phyloP scores from a whole-genome alignment of 2,113 vertebrate genomes.

The Silurus meridionalis region DNA sequence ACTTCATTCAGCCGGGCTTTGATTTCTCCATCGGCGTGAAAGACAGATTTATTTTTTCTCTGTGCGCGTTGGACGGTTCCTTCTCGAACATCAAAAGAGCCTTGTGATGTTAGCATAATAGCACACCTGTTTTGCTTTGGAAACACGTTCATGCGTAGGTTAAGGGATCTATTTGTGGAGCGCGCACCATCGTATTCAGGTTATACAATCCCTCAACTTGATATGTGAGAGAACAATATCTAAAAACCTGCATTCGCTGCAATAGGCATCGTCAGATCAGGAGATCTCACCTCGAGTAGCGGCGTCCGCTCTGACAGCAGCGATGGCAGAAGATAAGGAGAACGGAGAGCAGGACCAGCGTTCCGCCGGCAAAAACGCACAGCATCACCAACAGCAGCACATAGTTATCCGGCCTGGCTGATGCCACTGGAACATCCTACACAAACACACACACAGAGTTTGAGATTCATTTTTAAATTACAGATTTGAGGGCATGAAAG shows the following conservation, averaged over 20 bases:
- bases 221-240: neutral
- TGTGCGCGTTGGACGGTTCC: neutral
- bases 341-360: conserved; percentile 83
- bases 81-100: conserved; percentile 23
- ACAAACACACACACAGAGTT: neutral
- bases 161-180: conserved; percentile 18
- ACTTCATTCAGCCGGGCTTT: neutral
- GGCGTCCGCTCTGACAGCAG: conserved; percentile 82
- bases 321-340: conserved; percentile 87
- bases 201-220: neutral
- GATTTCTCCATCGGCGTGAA: conserved; percentile 4
- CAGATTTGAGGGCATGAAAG: conserved; percentile 22
- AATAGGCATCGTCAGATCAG: neutral
- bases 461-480: neutral
- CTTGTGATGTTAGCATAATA: conserved; percentile 1
- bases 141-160: neutral
- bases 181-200: neutral
- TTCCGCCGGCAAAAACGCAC: conserved; percentile 86
- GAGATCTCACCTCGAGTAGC: conserved; percentile 81
- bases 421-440: conserved; percentile 72
- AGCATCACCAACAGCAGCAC: conserved; percentile 84
- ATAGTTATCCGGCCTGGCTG: conserved; percentile 81
- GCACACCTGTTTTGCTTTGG: neutral
- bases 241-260: neutral
- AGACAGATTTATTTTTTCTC: neutral